A percentile compares a stretch with the other conserved stretches of the same genome.
Evolutionary conservation across 2,888 invertebrate genomes (phyloP).

Genomic region (Pelosia muscerda): DNA sequence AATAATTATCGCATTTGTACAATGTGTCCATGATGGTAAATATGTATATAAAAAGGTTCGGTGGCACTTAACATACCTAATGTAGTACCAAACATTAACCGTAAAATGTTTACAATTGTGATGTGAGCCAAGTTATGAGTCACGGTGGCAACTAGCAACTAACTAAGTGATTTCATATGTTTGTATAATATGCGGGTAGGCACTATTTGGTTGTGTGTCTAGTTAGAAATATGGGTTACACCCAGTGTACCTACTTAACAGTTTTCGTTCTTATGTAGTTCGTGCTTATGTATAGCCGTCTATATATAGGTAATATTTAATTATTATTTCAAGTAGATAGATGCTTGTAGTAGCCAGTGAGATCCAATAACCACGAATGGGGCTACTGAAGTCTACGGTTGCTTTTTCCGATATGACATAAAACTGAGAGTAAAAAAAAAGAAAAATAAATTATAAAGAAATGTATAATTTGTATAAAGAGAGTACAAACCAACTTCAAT

Average conservation of each 20-base stretch:
- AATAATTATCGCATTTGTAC: too few relatives aligned
- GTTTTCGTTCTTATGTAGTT: background rate
- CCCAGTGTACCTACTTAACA: too few relatives aligned
- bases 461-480: too few relatives aligned
- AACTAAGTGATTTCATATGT: slow-evolving; percentile 44
- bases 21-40: background rate
- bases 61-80: background rate
- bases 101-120: slow-evolving; percentile 12
- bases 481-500: too few relatives aligned
- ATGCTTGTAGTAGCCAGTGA: background rate
- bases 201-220: slow-evolving; percentile 17
- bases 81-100: slow-evolving; percentile 8
- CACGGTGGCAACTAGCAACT: slow-evolving; percentile 30
- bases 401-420: background rate
- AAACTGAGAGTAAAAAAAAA: too few relatives aligned
- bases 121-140: slow-evolving; percentile 17
- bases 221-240: slow-evolving; percentile 1
- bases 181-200: slow-evolving; percentile 47
- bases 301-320: background rate
- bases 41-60: background rate
- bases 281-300: background rate
- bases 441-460: too few relatives aligned
- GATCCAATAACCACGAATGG: background rate
- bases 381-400: background rate
- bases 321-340: too few relatives aligned